Conservation (phyloP, 2,113 vertebrate genomes). For the Myxocyprinus asiaticus region DNA sequence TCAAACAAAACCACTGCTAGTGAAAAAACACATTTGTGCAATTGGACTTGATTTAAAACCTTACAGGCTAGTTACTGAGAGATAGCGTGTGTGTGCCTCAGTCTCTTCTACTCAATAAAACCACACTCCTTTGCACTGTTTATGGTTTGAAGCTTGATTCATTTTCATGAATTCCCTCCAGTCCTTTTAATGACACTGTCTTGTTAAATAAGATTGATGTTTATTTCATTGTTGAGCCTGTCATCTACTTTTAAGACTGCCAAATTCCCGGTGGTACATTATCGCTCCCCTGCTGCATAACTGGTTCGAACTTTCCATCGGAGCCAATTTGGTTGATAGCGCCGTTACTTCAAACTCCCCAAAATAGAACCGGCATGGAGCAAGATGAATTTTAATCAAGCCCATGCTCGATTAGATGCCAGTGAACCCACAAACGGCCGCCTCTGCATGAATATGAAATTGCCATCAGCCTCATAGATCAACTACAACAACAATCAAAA, state of each 20-base stretch:
- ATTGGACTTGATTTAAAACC: too few relatives aligned
- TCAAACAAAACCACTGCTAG: too few relatives aligned
- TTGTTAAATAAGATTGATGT: conserved; percentile 42
- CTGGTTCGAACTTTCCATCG: conserved; percentile 41
- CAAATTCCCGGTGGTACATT: conserved; percentile 5
- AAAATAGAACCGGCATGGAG: conserved; percentile 34
- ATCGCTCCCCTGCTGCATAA: conserved; percentile 35
- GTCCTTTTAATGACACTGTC: conserved; percentile 20
- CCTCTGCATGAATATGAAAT: conserved; percentile 41
- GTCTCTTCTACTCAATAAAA: too few relatives aligned
- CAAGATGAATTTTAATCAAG: conserved; percentile 46
- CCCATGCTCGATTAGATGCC: conserved; percentile 55
- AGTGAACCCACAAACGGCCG: conserved; percentile 45
- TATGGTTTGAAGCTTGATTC: not conserved
- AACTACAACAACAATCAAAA: conserved; percentile 45
- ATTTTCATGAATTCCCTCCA: not conserved
- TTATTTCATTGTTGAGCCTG: conserved; percentile 30
- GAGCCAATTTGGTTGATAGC: conserved; percentile 27
- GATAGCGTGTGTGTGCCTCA: too few relatives aligned
- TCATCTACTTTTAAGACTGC: not conserved
- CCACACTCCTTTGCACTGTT: too few relatives aligned
- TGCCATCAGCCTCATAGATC: conserved; percentile 46
- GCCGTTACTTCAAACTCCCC: conserved; percentile 25
- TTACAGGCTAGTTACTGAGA: too few relatives aligned
- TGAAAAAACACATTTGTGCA: too few relatives aligned